phyloP scores from a whole-genome alignment of 2,888 invertebrate species.

The Ectemnius cavifrons region DNA sequence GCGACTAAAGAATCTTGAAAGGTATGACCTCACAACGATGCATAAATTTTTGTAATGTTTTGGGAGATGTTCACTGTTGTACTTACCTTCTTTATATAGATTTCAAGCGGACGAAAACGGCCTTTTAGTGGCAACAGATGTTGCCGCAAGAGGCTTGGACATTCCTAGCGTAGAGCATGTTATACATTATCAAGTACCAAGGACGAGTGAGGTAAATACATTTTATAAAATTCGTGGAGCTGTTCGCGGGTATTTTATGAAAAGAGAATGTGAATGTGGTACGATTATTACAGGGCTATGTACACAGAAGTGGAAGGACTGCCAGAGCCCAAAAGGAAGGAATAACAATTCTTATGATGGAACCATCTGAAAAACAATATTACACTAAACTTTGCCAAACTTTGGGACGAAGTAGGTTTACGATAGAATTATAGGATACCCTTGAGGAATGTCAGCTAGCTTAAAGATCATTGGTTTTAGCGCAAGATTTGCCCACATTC shows the following conservation, averaged over 20 bases:
- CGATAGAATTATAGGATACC: conserved; percentile 12
- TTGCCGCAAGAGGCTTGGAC: conserved; percentile 97
- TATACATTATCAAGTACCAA: conserved; percentile 97
- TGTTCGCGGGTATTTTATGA: conserved; percentile 20
- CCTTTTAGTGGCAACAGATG: conserved; percentile 95
- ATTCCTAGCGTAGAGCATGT: conserved; percentile 96
- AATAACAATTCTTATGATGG: conserved; percentile 93
- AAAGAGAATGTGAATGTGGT: too few relatives aligned
- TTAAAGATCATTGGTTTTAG: conserved; percentile 77
- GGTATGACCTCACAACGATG: conserved; percentile 73
- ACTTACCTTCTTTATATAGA: conserved; percentile 73
- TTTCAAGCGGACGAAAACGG: conserved; percentile 86
- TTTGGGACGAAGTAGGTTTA: conserved; percentile 87
- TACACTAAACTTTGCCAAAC: conserved; percentile 91
- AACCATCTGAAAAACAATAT: conserved; percentile 89
- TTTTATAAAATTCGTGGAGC: not conserved
- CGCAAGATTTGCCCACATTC: conserved; percentile 90
- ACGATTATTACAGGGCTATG: conserved; percentile 83
- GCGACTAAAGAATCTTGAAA: conserved; percentile 94
- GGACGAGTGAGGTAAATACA: conserved; percentile 88
- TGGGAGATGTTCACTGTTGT: too few relatives aligned
- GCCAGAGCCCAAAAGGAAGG: conserved; percentile 94
- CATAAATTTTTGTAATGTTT: not conserved
- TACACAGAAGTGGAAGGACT: conserved; percentile 97
- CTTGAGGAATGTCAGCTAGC: not conserved